These are phyloP conservation scores for Corythornis vintsioides DNA, from an alignment of 2,113 vertebrate genomes.

Conservation along the genomic window DNA sequence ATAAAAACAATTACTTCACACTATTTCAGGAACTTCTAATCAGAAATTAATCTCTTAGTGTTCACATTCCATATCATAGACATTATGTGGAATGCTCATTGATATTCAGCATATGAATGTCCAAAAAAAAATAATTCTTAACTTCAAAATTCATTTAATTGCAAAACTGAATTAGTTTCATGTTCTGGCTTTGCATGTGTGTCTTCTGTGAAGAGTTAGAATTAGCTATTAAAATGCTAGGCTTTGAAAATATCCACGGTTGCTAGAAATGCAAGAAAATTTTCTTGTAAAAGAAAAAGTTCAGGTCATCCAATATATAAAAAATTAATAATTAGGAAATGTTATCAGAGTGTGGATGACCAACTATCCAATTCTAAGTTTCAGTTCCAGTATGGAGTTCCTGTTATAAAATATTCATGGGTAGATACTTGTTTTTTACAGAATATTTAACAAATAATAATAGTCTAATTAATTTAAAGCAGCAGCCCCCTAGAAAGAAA, in stretches of 20 bases:
- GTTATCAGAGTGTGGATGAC: not conserved
- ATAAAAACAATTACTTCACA: not conserved
- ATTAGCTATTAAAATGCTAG: not conserved
- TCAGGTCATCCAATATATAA: not conserved
- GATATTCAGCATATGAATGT: not conserved
- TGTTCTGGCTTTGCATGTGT: not conserved
- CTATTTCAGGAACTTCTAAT: not conserved
- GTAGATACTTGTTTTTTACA: not conserved
- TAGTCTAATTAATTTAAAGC: not conserved
- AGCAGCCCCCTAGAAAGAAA: not conserved
- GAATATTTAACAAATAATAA: not conserved
- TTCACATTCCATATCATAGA: not conserved
- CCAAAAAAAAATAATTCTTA: not conserved
- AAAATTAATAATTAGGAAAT: not conserved
- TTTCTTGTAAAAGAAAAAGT: not conserved
- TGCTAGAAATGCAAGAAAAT: not conserved
- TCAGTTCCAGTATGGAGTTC: not conserved
- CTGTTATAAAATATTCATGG: not conserved
- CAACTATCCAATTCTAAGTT: not conserved
- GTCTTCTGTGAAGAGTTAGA: not conserved
- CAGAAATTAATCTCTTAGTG: not conserved
- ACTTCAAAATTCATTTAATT: not conserved
- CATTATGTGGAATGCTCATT: not conserved
- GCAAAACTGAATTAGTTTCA: not conserved
- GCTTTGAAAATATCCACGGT: not conserved